These are phyloP conservation scores for Agrilus mali DNA, from an alignment of 2,888 invertebrate species.

Conservation along the genomic window DNA sequence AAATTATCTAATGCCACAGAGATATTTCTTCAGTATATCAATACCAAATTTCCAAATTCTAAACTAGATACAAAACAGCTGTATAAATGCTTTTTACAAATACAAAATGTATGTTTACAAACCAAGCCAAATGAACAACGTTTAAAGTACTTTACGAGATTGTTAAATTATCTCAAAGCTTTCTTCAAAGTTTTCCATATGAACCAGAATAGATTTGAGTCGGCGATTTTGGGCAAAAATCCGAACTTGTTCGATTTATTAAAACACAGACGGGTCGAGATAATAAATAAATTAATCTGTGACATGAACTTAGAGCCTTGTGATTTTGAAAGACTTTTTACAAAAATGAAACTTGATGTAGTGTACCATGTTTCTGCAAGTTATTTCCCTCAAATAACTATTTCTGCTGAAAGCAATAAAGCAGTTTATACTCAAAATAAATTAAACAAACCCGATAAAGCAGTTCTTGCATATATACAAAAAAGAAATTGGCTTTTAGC, in stretches of 20 bases:
- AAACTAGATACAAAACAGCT: slow-evolving; percentile 40
- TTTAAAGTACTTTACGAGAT: slow-evolving; percentile 39
- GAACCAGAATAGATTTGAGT: slow-evolving; percentile 25
- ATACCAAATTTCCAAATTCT: slow-evolving; percentile 22
- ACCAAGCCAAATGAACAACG: slow-evolving; percentile 16
- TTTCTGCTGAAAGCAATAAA: slow-evolving; percentile 34
- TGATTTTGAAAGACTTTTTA: slow-evolving; percentile 55
- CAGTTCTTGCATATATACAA: slow-evolving; percentile 48
- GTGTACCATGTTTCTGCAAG: slow-evolving; percentile 60
- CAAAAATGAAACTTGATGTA: slow-evolving; percentile 57
- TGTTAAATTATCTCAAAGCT: slow-evolving; percentile 45
- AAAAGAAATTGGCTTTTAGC: slow-evolving; percentile 56
- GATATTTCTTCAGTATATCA: slow-evolving; percentile 4
- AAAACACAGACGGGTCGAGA: slow-evolving; percentile 41
- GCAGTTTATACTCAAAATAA: slow-evolving; percentile 25
- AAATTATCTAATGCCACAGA: slow-evolving; percentile 2
- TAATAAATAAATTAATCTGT: slow-evolving; percentile 56
- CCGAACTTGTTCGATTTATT: slow-evolving; percentile 40
- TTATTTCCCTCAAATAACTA: slow-evolving; percentile 54
- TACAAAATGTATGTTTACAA: slow-evolving; percentile 35
- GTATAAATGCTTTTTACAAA: slow-evolving; percentile 38
- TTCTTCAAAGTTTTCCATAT: slow-evolving; percentile 37
- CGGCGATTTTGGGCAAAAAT: slow-evolving; percentile 27
- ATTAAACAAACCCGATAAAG: slow-evolving; percentile 33
- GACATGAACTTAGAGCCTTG: slow-evolving; percentile 52